Base-by-base conservation (phyloP, 1,140 invertebrate genomes). In the Drosophila truncata region DNA sequence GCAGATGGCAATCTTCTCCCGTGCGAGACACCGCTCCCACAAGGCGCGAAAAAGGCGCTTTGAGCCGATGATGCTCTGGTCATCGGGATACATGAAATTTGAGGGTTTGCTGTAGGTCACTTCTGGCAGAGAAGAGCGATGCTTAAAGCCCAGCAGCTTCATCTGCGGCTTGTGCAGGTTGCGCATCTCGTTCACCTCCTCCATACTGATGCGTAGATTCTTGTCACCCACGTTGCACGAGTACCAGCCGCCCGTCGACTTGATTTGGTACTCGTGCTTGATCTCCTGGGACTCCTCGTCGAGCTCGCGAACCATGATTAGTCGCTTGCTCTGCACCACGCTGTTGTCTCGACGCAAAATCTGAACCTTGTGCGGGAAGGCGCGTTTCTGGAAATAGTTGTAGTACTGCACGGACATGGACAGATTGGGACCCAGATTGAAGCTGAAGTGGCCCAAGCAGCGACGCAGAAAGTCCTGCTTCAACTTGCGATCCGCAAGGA, bases 81-180 rank as follows among this genome's bases (percentile, higher is more conserved):
- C 92, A 64, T 92, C 87, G 0, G 92, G 92, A 66, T 93, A 93
- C 86, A 93, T 88, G 37, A 93, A 93, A 37, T 78, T 84, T 9
- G 75, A 80, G 0, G 87, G 77, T 35, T 93, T 93, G 61, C 80
- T 82, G 44, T 91, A 91, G 6, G 39, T 70, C 5, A 80, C 39
- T 6, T 71, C 67, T 0, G 78, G 72, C 52, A 93, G 29, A 1
- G 70, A 44, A 0, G 80, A 88, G 13, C 76, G 69, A 42, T 90
- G 83, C 70, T 93, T 93, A 41, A 93, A 93, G 3, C 92, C 92
- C n/a, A 93, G 52, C 18, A 93, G 61, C 78, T 75, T 78, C 83
- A 93, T 91, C 13, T 78, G 81, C 0, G 92, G 86, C 2, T 55
- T 71, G 73, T 91, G 78, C 25, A 91, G 20, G 39, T 80, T 80